These are phyloP conservation scores for Habrosyne pyritoides DNA, from an alignment of 2,888 invertebrate genomes.

Conservation along the genomic window DNA sequence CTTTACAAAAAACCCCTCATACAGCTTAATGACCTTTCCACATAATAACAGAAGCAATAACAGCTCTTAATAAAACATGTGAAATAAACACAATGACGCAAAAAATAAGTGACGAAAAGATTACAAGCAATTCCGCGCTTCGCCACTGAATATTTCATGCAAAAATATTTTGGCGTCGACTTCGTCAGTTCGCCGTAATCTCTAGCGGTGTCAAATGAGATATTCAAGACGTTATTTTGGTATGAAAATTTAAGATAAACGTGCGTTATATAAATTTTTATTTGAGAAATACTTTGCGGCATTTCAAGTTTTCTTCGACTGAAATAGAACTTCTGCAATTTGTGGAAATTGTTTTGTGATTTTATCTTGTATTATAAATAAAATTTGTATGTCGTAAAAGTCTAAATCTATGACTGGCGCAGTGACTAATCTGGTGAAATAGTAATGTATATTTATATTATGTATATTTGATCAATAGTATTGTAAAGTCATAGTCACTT, in stretches of 20 bases:
- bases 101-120: conserved; percentile 42
- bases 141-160: conserved; percentile 64
- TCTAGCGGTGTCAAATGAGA: conserved; percentile 56
- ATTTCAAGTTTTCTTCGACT: conserved; percentile 15
- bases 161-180: conserved; percentile 42
- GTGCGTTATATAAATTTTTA: conserved; percentile 33
- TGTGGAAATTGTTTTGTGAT: neutral
- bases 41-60: conserved; percentile 45
- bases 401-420: too few species aligned
- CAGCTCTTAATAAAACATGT: conserved; percentile 44
- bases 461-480: too few species aligned
- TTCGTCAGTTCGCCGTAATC: conserved; percentile 45
- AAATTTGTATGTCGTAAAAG: neutral
- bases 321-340: neutral
- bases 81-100: conserved; percentile 39
- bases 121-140: conserved; percentile 44
- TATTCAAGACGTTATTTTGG: conserved; percentile 56
- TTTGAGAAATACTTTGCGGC: conserved; percentile 31
- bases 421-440: too few species aligned
- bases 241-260: conserved; percentile 50
- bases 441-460: too few species aligned
- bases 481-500: too few species aligned
- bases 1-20: conserved; percentile 40
- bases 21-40: conserved; percentile 44
- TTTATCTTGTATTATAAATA: neutral